A percentile compares a stretch with the other conserved stretches of the same genome.
Conservation (phyloP, 92 coral and sea anemone species). For the Epizoanthus fatuus region DNA sequence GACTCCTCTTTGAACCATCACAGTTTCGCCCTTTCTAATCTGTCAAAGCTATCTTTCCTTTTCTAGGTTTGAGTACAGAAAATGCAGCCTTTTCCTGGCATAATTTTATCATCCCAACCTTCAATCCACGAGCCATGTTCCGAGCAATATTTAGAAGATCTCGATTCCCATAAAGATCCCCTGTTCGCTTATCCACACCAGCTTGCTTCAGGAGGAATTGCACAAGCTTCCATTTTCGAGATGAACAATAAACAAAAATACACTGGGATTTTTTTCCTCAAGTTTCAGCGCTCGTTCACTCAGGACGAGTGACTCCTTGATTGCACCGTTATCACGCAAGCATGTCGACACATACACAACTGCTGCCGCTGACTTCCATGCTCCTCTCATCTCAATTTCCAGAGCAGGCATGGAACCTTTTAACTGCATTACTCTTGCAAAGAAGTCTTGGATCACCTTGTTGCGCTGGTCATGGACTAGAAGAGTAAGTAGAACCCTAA, state of each 20-base stretch:
- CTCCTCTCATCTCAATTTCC: conserved; percentile 40
- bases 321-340: conserved; percentile 62
- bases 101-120: too few relatives aligned
- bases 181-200: too few relatives aligned
- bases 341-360: conserved; percentile 57
- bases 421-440: conserved; percentile 35
- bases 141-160: too few relatives aligned
- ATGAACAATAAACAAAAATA: conserved; percentile 59
- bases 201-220: too few relatives aligned
- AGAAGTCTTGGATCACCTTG: conserved; percentile 34
- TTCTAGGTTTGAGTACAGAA: too few relatives aligned
- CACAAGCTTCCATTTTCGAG: too few relatives aligned
- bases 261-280: conserved; percentile 48
- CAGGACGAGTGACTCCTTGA: conserved; percentile 35
- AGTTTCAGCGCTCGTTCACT: conserved; percentile 46
- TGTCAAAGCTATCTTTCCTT: too few relatives aligned
- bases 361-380: conserved; percentile 54
- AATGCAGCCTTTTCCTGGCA: too few relatives aligned
- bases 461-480: conserved; percentile 37
- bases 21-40: too few relatives aligned
- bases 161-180: too few relatives aligned
- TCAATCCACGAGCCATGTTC: too few relatives aligned
- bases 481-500: conserved; percentile 44
- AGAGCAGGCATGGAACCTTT: conserved; percentile 59
- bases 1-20: too few relatives aligned